Evolutionary conservation across 2,888 invertebrate species (phyloP).

Genomic region (Invenusta paracnida): DNA sequence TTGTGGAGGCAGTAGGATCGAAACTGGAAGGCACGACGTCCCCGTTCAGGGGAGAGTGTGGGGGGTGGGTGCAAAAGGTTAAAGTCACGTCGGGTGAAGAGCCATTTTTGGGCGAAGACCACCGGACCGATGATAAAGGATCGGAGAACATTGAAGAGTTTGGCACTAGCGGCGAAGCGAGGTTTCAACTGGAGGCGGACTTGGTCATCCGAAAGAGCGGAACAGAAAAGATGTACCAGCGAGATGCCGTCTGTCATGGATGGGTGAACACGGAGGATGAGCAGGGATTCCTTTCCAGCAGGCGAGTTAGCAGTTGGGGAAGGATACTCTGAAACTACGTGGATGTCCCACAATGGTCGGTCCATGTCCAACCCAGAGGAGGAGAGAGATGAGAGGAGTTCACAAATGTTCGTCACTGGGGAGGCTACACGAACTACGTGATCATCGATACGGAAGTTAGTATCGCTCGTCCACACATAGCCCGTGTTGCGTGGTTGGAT

Average conservation of each 20-base stretch:
- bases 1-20: constrained; percentile 34
- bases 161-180: constrained; percentile 60
- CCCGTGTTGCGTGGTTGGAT: constrained; percentile 60
- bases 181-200: constrained; percentile 53
- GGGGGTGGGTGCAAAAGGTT: constrained; percentile 57
- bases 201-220: constrained; percentile 59
- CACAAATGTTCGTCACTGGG: constrained; percentile 59
- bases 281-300: constrained; percentile 57
- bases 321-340: constrained; percentile 60
- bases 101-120: constrained; percentile 62
- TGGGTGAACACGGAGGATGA: constrained; percentile 63
- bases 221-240: constrained; percentile 59
- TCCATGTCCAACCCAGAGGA: constrained; percentile 59
- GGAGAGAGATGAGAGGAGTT: constrained; percentile 61
- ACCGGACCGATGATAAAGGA: constrained; percentile 63
- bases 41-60: neutral
- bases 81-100: constrained; percentile 60
- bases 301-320: neutral
- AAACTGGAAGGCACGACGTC: constrained; percentile 21
- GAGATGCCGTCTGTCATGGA: constrained; percentile 64
- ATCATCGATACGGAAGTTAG: constrained; percentile 62
- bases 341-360: constrained; percentile 64
- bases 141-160: constrained; percentile 60
- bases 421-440: constrained; percentile 60
- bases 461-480: constrained; percentile 63